Evolutionary conservation across 2,113 vertebrate species (phyloP).

Genomic region (Astatoreochromis straeleni): DNA sequence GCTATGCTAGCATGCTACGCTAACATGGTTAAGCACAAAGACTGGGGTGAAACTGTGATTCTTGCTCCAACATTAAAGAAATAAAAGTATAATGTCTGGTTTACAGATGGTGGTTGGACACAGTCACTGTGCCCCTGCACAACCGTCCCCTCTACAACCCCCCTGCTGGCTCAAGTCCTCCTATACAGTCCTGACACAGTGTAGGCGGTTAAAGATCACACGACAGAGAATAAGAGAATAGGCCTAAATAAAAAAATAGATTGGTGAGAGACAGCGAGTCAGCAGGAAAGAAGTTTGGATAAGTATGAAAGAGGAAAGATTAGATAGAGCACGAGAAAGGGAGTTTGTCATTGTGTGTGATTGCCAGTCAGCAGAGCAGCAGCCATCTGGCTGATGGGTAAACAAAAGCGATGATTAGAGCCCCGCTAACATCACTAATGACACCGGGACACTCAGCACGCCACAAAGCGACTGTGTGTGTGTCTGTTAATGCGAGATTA

Average conservation of each 20-base stretch:
- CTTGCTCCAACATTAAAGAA: neutral
- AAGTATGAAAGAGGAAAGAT: neutral
- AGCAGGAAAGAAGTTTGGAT: neutral
- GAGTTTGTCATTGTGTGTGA: neutral
- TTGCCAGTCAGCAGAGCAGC: neutral
- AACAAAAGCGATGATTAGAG: constrained; percentile 37
- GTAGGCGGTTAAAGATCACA: neutral
- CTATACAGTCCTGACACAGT: neutral
- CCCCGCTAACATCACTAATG: constrained; percentile 35
- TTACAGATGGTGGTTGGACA: neutral
- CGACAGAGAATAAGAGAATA: neutral
- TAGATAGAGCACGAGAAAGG: neutral
- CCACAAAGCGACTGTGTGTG: neutral
- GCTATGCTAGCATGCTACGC: rapidly evolving
- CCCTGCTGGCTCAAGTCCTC: neutral
- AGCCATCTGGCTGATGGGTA: constrained; percentile 41
- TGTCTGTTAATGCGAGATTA: neutral
- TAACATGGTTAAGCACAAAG: neutral
- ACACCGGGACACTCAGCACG: neutral
- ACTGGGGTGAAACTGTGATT: rapidly evolving
- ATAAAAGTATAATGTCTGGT: neutral
- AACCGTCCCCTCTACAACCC: neutral
- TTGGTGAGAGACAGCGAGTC: neutral
- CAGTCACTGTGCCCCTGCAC: neutral
- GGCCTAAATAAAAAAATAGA: neutral